Base-by-base conservation (phyloP, 2,113 vertebrate species). In the Phrynocephalus versicolor region DNA sequence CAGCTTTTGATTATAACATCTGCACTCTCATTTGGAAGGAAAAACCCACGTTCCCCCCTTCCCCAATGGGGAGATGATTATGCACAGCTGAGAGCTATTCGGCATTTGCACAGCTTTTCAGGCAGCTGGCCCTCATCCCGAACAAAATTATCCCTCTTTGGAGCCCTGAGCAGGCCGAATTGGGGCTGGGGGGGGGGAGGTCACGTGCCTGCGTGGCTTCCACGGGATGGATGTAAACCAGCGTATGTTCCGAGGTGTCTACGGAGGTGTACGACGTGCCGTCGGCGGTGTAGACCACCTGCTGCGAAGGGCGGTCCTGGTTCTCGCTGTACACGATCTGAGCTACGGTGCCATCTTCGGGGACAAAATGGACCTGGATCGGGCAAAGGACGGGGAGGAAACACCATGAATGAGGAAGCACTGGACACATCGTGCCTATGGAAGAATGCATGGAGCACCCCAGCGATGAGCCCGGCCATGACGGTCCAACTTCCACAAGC, bases 151-250 rank as follows among this genome's bases (percentile, higher is more conserved):
- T 1, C 80, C 30, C 37, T n/a, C 55, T 91, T 87, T 76, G 74
- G 72, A 77, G 57, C 16, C 83, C 73, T 80, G 85, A 88, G 60
- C 83, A 77, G 0, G 1, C 82, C 85, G 39, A 45, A 45, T 71
- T 10, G 37, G 27, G 10, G 39, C 30, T 74, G 64, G 18, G 62
- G 64, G 86, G 64, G 18, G 62, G 64, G 86, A 45, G 72, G 89
- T 92, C 90, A 96, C 95, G 0, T 97, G 98, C 99, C 97, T 98
- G 98, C 0, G 97, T 94, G 64, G 98, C 98, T 94, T 99, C 98
- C 86, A 98, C 97, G 0, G 98, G 98, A 87, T 99, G 99, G 88
- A 99, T 99, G 96, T 99, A 99, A 88, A 99, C 98, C 35, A 99
- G 96, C 0, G 99, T 99, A 93, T 99, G 99, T 92, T 99, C 98